Evolutionary conservation across 2,888 invertebrate genomes (phyloP), one percentile per base, ranked within the genome.

Genomic region (Plebejus anna): DNA sequence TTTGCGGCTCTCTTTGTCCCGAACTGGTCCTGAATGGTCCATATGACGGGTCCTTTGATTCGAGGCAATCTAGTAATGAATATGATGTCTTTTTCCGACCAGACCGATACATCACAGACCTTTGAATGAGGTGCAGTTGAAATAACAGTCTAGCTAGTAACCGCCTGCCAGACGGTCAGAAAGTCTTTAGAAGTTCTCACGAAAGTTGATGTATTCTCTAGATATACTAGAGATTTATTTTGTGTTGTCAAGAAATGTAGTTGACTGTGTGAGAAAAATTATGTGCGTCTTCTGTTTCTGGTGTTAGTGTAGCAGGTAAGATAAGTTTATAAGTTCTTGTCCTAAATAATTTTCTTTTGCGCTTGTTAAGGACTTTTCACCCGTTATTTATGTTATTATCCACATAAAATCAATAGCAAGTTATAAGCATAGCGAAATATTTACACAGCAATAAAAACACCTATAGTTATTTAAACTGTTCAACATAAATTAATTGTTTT

Each of bases 1-100:
- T 90, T 92, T 92, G 92, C 88, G 91, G 91, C 91, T 86, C 87
- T 86, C 89, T 88, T 93, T 94, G 89, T 93, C 81, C 80, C 78
- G 77, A 81, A 92, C 92, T 88, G 89, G 93, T 91, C 85, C 78
- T 85, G 85, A 88, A 88, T 87, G 86, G 86, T 90, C 88, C 90
- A 91, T 92, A 90, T 92, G 92, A 92, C 90, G 86, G 88, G 84
- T 84, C 84, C 87, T 91, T 92, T 91, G 88, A 90, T 84, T 81
- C 83, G 83, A 83, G 81, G 84, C 80, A 85, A 84, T 83, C 80
- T 81, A 79, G 82, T 82, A 81, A 84, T 88, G 82, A 87, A 87
- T 86, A 83, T 83, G 79, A 82, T 80, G 80, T 81, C 83, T 87
- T 88, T 87, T 85, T 87, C 85, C 82, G 70, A 80, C 81, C 83